Base-by-base conservation (phyloP, 2,797 vertebrate genomes). In the Amblyopsis hoosieri region DNA sequence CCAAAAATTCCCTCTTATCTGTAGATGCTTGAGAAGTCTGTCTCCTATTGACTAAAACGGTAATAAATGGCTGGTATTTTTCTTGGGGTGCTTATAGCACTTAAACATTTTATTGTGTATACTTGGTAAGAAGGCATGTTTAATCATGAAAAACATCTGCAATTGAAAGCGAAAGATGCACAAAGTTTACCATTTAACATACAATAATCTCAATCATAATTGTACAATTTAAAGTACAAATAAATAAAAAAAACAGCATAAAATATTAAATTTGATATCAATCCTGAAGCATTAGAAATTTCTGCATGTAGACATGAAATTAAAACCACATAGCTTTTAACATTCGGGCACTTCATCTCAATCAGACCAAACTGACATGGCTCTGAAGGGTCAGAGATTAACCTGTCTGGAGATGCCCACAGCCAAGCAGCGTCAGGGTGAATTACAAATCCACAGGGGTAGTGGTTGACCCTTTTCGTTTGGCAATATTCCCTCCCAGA, bases 301-400 rank as follows among this genome's bases (percentile, higher is more conserved):
- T 48, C 47, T 48, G 47, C 47, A 48, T 3, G 50, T 52, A 52
- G n/a, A 52, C 50, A 52, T 52, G 1, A 14, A 52, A 52, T 2
- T 15, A 52, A 19, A 52, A n/a, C 55, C 2, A 67, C 10, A 31
- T 67, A 73, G 33, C 55, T 63, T 3, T 62, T 60, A 12, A 66
- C 42, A 23, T 63, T 70, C 0, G 19, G 51, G n/a, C 51, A 66
- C 12, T 69, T 69, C n/a, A 66, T 61, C 19, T 74, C 58, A 9
- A 62, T 14, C n/a, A 71, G 23, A 2, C 73, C 56, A 46, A 75
- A 70, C 12, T 23, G 45, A 33, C 13, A 23, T 47, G 14, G 13
- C 14, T 54, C 54, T 45, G 59, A 12, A n/a, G 59, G 55, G 33
- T 75, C 60, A 60, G 33, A 70, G 37, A 66, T 31, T 4, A 66